phyloP scores from a whole-genome alignment of 2,113 vertebrate genomes.

The Rhombomys opimus region DNA sequence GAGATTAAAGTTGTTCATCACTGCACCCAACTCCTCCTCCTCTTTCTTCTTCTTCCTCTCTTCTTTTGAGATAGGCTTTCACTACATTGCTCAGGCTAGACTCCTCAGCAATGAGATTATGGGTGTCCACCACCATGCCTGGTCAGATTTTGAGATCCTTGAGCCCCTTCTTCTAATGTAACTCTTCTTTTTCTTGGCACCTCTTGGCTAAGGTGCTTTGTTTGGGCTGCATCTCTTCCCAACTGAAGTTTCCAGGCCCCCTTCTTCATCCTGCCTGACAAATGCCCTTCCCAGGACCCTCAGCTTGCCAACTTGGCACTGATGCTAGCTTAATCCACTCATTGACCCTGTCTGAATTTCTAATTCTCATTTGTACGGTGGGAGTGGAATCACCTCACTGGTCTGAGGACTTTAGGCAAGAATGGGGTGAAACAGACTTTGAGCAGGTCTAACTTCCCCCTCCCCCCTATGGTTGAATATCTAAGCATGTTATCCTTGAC shows the following conservation, averaged over 20 bases:
- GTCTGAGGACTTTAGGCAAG: neutral
- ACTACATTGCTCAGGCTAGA: neutral
- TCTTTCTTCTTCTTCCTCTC: neutral
- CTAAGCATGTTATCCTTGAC: neutral
- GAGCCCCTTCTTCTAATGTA: constrained; percentile 12
- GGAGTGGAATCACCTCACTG: neutral
- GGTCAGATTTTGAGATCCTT: neutral
- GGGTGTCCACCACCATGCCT: neutral
- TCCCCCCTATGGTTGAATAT: neutral
- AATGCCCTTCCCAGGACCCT: neutral
- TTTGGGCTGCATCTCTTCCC: neutral
- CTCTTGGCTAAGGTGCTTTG: constrained; percentile 7
- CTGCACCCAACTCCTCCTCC: neutral
- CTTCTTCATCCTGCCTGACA: neutral
- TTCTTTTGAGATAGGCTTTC: neutral
- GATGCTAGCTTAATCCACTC: neutral
- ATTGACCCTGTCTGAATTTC: constrained; percentile 3
- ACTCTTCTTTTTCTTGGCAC: neutral
- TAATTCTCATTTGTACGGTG: constrained; percentile 10
- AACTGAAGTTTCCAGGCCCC: neutral
- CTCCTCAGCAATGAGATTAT: neutral
- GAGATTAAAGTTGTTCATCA: neutral
- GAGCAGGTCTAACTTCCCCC: neutral
- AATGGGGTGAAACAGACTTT: neutral
- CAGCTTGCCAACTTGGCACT: neutral